Evolutionary conservation across 2,797 vertebrate species (phyloP), one percentile per base, ranked within the genome.

Genomic region (Eulemur albifrons): DNA sequence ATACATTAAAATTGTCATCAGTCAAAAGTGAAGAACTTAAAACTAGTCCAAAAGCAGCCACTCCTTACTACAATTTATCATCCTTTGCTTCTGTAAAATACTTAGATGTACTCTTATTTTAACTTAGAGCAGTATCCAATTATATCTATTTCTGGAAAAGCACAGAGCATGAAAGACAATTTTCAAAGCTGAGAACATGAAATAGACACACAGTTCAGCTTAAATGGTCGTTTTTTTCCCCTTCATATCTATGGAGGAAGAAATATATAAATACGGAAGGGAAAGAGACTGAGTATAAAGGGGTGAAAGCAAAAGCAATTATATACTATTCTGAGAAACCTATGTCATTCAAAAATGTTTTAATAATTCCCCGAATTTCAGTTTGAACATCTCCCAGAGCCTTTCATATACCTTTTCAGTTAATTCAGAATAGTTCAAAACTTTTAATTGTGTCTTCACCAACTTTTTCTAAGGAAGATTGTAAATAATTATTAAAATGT

Each of bases 81-180:
- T 93, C 35, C 30, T 96, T 97, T 67, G 88, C 32, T 50, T 79
- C 75, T 86, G 50, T 50, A 25, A 97, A 93, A 93, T 89, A 85
- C 77, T 82, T 45, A 89, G 70, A 80, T 2, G 15, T 88, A 88
- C 17, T 88, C 94, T 95, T 69, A 86, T 80, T 93, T 95, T 69
- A 93, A 92, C 76, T 90, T 82, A 82, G 6, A 61, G 45, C 32
- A 61, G 7, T 69, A 72, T 35, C 91, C 86, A 96, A 96, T 97
- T 93, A 97, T 97, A 94, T 97, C 91, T 91, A 84, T 95, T 96
- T 97, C 69, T 96, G 70, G 63, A 96, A 94, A 88, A 89, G 32
- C 79, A 92, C 40, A 89, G 15, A 91, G 57, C 57, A 93, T 43
- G 45, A 94, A 95, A 96, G 91, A 70, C 50, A 90, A 52, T 85